Conservation (phyloP, 2,113 vertebrate genomes). For the Notiomystis cincta region DNA sequence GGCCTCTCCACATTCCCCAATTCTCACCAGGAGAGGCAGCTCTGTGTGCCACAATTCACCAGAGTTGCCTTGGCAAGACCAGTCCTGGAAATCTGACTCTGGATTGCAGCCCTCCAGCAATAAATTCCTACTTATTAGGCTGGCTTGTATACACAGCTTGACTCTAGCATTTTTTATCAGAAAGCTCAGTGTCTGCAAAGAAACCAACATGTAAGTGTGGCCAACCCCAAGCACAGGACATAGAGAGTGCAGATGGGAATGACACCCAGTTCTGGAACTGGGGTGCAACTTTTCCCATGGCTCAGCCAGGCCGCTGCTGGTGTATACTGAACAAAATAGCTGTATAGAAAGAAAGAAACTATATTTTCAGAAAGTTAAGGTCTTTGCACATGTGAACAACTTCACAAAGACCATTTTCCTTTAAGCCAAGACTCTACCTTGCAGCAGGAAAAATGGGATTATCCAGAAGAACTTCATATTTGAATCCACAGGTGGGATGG, state of each 20-base stretch:
- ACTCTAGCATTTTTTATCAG: not conserved
- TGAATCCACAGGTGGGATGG: not conserved
- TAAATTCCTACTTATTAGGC: not conserved
- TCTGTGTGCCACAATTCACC: not conserved
- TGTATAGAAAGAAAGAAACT: not conserved
- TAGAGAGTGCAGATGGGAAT: not conserved
- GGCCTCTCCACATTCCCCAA: not conserved
- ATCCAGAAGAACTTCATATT: conserved; percentile 49
- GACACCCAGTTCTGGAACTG: not conserved
- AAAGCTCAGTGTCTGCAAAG: not conserved
- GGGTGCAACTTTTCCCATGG: not conserved
- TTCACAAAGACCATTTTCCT: not conserved
- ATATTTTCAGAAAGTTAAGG: not conserved
- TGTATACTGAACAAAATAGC: not conserved
- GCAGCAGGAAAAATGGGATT: conserved; percentile 35
- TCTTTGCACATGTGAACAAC: not conserved
- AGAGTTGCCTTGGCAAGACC: not conserved
- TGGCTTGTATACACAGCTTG: conserved; percentile 18
- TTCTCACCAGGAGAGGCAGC: not conserved
- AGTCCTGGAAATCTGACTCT: not conserved
- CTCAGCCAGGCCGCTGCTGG: not conserved
- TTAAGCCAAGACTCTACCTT: conserved; percentile 20
- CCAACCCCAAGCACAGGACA: not conserved
- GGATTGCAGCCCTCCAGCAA: not conserved
- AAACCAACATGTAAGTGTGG: not conserved